phyloP scores from a whole-genome alignment of 92 coral and sea anemone genomes.

The Paramuricea clavata region DNA sequence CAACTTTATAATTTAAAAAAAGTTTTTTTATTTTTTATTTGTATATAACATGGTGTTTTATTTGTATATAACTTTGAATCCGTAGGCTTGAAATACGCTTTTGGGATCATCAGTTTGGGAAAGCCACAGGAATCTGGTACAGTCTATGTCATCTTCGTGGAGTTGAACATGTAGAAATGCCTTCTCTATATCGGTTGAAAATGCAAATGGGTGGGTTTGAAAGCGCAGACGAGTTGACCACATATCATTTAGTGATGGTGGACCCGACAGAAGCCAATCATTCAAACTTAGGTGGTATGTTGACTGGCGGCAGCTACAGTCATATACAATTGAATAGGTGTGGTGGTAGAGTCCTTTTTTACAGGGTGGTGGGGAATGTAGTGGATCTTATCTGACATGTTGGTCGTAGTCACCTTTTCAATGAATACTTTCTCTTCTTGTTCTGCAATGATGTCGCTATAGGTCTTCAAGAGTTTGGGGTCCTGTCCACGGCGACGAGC shows the following conservation, averaged over 20 bases:
- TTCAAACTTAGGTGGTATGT: constrained; percentile 39
- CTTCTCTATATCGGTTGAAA: too few relatives aligned
- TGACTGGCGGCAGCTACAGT: constrained; percentile 61
- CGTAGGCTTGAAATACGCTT: neutral
- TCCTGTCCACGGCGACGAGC: constrained; percentile 1
- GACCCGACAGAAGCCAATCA: too few relatives aligned
- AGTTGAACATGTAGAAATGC: too few relatives aligned
- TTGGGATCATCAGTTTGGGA: neutral
- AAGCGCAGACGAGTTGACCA: too few relatives aligned
- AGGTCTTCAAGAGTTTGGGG: constrained; percentile 37
- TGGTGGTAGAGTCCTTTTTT: constrained; percentile 60
- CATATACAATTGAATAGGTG: constrained; percentile 61
- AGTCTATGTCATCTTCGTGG: too few relatives aligned
- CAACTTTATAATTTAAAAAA: too few relatives aligned
- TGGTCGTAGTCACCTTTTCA: constrained; percentile 42
- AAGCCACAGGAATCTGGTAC: too few relatives aligned
- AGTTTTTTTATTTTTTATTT: too few relatives aligned
- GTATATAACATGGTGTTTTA: too few relatives aligned
- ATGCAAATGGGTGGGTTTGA: too few relatives aligned
- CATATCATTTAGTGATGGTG: too few relatives aligned
- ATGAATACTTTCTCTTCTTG: constrained; percentile 63
- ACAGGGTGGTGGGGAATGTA: constrained; percentile 66
- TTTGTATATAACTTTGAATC: neutral
- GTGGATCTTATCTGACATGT: constrained; percentile 51
- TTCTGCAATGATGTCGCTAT: constrained; percentile 57